phyloP scores from a whole-genome alignment of 2,113 vertebrate species.

The Anser cygnoides region DNA sequence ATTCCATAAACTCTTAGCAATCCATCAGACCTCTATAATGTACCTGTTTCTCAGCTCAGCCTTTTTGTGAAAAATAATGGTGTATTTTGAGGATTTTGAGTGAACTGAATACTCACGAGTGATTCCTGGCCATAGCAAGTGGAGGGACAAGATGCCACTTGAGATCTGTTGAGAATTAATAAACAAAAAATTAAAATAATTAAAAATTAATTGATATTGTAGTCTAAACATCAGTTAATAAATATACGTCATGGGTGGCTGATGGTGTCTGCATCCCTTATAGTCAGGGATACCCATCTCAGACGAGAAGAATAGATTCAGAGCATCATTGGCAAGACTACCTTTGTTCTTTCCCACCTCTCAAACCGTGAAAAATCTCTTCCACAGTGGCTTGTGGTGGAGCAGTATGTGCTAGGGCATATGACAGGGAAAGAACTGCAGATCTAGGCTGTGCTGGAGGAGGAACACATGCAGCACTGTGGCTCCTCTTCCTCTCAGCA shows the following conservation, averaged over 20 bases:
- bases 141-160: background rate
- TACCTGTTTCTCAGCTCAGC: background rate
- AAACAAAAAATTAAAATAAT: too few relatives aligned
- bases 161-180: background rate
- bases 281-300: background rate
- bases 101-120: background rate
- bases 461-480: background rate
- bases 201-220: too few relatives aligned
- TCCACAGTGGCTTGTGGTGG: accelerated
- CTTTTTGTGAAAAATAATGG: background rate
- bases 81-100: background rate
- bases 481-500: background rate
- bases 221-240: background rate
- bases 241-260: background rate
- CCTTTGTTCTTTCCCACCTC: background rate
- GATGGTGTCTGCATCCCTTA: background rate
- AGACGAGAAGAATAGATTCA: background rate
- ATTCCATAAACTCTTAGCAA: constrained; percentile 19
- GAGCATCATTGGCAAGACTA: background rate
- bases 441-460: background rate
- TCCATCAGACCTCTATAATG: constrained; percentile 30
- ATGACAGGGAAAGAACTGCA: background rate
- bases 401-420: background rate
- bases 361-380: background rate
- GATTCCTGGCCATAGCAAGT: background rate